Base-by-base conservation (phyloP, 2,888 invertebrate species). In the Zygogramma bicolorata region DNA sequence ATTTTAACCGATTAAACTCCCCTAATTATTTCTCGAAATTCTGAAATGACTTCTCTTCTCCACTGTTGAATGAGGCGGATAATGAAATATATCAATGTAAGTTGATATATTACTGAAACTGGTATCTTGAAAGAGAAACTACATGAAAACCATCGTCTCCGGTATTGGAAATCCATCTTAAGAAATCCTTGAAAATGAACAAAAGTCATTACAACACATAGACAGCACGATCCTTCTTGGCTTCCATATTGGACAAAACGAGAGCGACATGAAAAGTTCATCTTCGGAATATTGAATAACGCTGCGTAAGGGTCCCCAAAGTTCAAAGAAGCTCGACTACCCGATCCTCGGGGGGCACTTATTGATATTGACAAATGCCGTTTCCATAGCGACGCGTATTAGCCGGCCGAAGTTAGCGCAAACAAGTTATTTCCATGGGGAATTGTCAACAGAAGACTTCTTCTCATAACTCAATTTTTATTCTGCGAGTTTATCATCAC, bases 401-500 rank as follows among this genome's bases (percentile, higher is more conserved):
- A 82, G 85, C 83, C 82, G 82, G 83, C 79, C 79, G 81, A 84
- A 85, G 84, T 85, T 86, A 84, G 84, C 84, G 84, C 85, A 87
- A 87, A 86, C 85, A 86, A 86, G 84, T 86, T 86, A 86, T 86
- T 86, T 86, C 86, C 86, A 84, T 84, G 75, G 86, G 86, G 86
- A 85, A 85, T 86, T 86, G 85, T 86, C 85, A 85, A 84, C 86
- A 84, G 85, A 85, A 84, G 85, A 84, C 85, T 84, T 85, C 84
- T 84, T 84, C 85, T 85, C 85, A 86, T 86, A 86, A 86, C 86
- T 87, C 86, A 86, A 86, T 86, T 87, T 86, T 85, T 86, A 83
- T 83, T 80, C 81, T 76, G 20, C 72, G 74, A 77, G 75, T 79
- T 80, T 77, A 82, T 83, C 82, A 81, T 81, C 81, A 79, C 83